These are phyloP conservation scores for Phyllostomus hastatus DNA, from an alignment of 2,113 vertebrate species.

Conservation along the genomic window DNA sequence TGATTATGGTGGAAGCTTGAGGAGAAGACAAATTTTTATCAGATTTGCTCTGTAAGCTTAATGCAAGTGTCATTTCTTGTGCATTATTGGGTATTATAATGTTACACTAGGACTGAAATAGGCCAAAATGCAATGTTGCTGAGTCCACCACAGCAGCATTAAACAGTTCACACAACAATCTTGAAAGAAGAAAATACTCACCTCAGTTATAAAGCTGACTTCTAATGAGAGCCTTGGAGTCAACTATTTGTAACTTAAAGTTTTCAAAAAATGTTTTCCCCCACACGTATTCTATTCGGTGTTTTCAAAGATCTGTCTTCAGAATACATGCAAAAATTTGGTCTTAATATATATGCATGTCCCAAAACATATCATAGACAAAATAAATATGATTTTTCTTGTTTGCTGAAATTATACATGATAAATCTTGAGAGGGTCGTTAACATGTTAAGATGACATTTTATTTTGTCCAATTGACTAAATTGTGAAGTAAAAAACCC, in stretches of 20 bases:
- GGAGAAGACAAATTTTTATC: not conserved
- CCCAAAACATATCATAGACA: not conserved
- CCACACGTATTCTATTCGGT: not conserved
- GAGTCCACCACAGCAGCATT: not conserved
- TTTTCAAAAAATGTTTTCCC: not conserved
- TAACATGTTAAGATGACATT: not conserved
- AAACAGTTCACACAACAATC: not conserved
- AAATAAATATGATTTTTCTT: not conserved
- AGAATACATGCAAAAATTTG: not conserved
- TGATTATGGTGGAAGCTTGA: not conserved
- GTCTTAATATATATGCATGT: not conserved
- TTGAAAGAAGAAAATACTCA: conserved; percentile 4
- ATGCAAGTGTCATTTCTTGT: not conserved
- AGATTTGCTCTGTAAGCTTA: not conserved
- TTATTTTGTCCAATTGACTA: not conserved
- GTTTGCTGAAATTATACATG: conserved; percentile 4
- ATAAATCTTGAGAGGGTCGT: not conserved
- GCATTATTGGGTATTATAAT: not conserved
- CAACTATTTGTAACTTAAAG: not conserved
- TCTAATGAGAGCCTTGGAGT: not conserved
- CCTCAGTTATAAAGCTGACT: not conserved
- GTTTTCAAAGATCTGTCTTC: not conserved
- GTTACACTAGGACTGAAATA: not conserved
- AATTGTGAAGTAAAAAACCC: not conserved
- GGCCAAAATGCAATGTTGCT: not conserved